phyloP scores from a whole-genome alignment of 2,113 vertebrate species.

The Hypomesus transpacificus region DNA sequence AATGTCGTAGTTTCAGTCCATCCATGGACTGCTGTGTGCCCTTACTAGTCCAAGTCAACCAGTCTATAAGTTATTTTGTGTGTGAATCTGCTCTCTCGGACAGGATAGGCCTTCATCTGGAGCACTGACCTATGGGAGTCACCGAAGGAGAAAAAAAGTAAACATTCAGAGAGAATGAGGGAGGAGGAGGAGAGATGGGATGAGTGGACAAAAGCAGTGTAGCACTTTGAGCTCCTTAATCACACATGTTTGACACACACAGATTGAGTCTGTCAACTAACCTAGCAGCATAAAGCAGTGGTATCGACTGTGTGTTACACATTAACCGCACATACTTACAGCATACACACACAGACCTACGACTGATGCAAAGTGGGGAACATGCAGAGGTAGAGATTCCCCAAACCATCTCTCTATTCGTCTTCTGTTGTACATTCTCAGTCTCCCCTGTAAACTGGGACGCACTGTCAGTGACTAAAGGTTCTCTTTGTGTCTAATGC shows the following conservation, averaged over 20 bases:
- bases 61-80: neutral
- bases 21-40: no score
- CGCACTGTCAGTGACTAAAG: neutral
- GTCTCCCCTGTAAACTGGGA: no score
- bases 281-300: slow-evolving; percentile 54
- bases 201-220: slow-evolving; percentile 61
- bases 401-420: no score
- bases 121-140: slow-evolving; percentile 65
- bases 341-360: slow-evolving; percentile 35
- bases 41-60: neutral
- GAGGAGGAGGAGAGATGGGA: slow-evolving; percentile 34
- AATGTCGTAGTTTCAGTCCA: no score
- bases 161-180: slow-evolving; percentile 47
- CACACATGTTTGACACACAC: slow-evolving; percentile 73
- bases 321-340: slow-evolving; percentile 67
- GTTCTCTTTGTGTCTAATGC: slow-evolving; percentile 25
- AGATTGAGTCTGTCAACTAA: slow-evolving; percentile 71
- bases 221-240: slow-evolving; percentile 75
- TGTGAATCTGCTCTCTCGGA: slow-evolving; percentile 32
- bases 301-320: slow-evolving; percentile 73
- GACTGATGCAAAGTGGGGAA: slow-evolving; percentile 17
- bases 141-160: slow-evolving; percentile 66
- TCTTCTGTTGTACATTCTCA: no score
- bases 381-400: slow-evolving; percentile 5
- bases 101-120: slow-evolving; percentile 33